Evolutionary conservation across 2,113 vertebrate genomes (phyloP), one percentile per base, ranked within the genome.

Genomic region (Rana temporaria): DNA sequence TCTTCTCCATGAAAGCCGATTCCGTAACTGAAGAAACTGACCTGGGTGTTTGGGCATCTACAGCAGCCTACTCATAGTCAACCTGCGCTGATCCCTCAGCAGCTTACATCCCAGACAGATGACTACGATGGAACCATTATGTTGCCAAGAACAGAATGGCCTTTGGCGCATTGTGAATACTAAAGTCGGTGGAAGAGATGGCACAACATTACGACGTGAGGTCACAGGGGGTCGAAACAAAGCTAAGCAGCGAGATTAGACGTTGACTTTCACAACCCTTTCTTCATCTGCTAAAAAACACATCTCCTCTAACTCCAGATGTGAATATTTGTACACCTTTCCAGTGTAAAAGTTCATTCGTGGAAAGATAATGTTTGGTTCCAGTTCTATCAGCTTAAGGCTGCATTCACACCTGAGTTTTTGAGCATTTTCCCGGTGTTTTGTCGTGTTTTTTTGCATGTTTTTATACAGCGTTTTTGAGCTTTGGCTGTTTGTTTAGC

Each of bases 181-280:
- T 3, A 30, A 30, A 70, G 48, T 8, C 52, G 68, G 15, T 71
- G 48, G 68, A 22, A 71, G 48, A 55, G 6, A 55, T 71, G 68
- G 42, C 5, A 42, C 1, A 30, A 30, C 26, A 30, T 30, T 30
- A 30, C 48, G 26, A 53, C 16, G 48, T 55, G 20, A 71, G 48
- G 22, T 71, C 68, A 71, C 52, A 16, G 11, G 67, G 22, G 48
- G 68, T 24, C 15, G 26, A 26, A 26, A 24, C 42, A 55, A 55
- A 53, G 6, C 53, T 71, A 71, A 71, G 68, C 68, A 26, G 7
- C 24, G 68, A 55, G 68, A 71, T 71, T 71, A 71, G 48, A 42
- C 16, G 9, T 16, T 71, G 48, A 16, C 52, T 55, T 64, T 55
- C 6, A 55, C 42, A 71, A 22, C 20, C 53, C 53, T 20, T 71